Evolutionary conservation across 2,113 vertebrate species (phyloP).

Genomic region (Bubalus kerabau): DNA sequence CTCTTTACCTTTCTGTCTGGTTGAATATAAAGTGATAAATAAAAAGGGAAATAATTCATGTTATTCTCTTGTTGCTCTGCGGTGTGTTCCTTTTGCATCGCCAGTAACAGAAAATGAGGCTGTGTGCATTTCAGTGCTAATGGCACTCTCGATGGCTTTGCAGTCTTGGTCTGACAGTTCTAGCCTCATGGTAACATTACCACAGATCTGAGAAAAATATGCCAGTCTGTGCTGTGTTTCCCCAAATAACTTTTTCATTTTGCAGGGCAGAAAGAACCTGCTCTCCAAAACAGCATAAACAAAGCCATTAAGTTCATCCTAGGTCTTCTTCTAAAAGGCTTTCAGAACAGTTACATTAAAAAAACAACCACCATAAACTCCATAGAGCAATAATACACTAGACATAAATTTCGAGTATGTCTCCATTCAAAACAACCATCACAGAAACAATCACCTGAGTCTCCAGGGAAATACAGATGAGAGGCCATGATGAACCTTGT

Average conservation of each 20-base stretch:
- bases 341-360: not conserved
- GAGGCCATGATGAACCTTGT: not conserved
- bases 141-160: not conserved
- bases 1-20: not conserved
- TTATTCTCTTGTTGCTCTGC: not conserved
- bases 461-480: not conserved
- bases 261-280: not conserved
- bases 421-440: not conserved
- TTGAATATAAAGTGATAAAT: not conserved
- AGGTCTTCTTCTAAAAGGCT: not conserved
- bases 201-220: not conserved
- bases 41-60: not conserved
- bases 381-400: not conserved
- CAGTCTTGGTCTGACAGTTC: not conserved
- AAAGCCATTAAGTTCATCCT: not conserved
- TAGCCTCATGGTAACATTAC: not conserved
- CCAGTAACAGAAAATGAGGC: not conserved
- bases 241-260: conserved; percentile 10
- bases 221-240: not conserved
- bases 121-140: not conserved
- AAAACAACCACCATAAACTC: not conserved
- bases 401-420: not conserved
- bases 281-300: not conserved
- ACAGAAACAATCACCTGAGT: not conserved
- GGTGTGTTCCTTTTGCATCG: not conserved